Evolutionary conservation across 2,888 invertebrate species (phyloP), one percentile per base, ranked within the genome.

Genomic region (Dyspetes luteomarginatus): DNA sequence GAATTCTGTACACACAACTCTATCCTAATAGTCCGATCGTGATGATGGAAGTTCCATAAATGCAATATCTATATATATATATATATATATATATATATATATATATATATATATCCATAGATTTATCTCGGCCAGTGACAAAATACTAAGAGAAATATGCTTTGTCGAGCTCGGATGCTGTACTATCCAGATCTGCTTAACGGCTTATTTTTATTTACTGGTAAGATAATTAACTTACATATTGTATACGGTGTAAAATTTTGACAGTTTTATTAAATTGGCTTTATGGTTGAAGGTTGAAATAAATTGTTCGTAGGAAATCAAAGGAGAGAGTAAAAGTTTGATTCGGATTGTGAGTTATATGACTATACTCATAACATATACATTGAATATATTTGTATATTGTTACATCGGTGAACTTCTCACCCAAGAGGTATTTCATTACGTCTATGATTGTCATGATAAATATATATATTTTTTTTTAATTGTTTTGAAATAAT

Each of bases 61-160:
- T n/a, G n/a, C n/a, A n/a, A n/a, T n/a, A n/a, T n/a, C n/a, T n/a
- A n/a, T n/a, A n/a, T n/a, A n/a, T n/a, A n/a, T n/a, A n/a, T n/a
- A n/a, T n/a, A n/a, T n/a, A n/a, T n/a, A n/a, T n/a, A n/a, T n/a
- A n/a, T n/a, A n/a, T n/a, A n/a, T n/a, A n/a, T n/a, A 50, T 67
- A 43, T 43, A 43, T 7, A 19, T n/a, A 2, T 17, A 17, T 0
- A 56, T 52, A 36, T 67, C 4, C n/a, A 0, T 22, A 72, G 72
- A 52, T 62, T 72, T 26, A 41, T 72, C 36, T 72, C 72, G 1
- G 24, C 60, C 12, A 85, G 89, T 3, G 89, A 89, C 67, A 67
- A 78, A 1, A 84, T 88, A 55, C 72, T 90, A 28, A 86, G 87
- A 0, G 83, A 82, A 69, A 83, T 85, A 48, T 82, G 73, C 60